Evolutionary conservation across 2,113 vertebrate species (phyloP).

Genomic region (Mustela nigripes): DNA sequence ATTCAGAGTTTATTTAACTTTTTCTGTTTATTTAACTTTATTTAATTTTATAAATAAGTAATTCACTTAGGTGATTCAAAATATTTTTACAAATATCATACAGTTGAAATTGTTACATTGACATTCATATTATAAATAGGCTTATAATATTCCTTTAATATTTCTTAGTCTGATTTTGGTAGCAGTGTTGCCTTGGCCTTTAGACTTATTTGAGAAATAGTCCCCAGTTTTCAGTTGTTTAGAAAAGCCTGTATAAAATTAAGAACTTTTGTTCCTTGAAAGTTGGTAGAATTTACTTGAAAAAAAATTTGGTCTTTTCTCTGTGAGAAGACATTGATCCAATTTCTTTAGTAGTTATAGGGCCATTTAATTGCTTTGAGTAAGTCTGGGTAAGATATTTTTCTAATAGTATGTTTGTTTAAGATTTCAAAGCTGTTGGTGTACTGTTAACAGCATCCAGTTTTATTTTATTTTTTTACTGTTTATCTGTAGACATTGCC

Average conservation of each 20-base stretch:
- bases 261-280: not conserved
- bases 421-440: not conserved
- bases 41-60: slow-evolving; percentile 52
- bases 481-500: not conserved
- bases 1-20: not conserved
- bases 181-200: slow-evolving; percentile 18
- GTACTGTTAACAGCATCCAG: not conserved
- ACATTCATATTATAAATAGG: slow-evolving; percentile 31
- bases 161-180: not conserved
- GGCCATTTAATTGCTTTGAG: not conserved
- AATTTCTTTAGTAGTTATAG: slow-evolving; percentile 11
- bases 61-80: not conserved
- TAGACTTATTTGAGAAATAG: not conserved
- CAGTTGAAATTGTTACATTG: not conserved
- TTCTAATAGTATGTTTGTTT: not conserved
- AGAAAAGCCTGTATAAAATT: slow-evolving; percentile 31
- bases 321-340: not conserved
- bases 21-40: not conserved
- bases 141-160: not conserved
- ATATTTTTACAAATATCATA: not conserved
- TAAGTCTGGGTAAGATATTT: not conserved
- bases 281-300: not conserved
- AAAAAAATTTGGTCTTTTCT: not conserved
- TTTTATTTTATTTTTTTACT: not conserved
- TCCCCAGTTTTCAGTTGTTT: not conserved